Conservation (phyloP, 2,888 invertebrate species). For the Blastobasis lacticolella region DNA sequence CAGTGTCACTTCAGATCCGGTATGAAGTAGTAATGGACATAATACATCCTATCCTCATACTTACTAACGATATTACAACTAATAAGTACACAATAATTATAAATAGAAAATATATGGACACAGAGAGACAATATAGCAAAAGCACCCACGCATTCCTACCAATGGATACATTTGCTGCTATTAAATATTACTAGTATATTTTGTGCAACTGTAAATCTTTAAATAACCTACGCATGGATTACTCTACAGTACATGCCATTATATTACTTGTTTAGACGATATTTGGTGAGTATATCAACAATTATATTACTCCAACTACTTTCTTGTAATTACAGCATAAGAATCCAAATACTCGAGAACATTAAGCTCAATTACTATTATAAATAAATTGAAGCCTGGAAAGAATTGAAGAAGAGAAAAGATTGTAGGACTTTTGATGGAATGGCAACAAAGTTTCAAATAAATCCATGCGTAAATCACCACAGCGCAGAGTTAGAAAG, state of each 20-base stretch:
- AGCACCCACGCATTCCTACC: slow-evolving; percentile 50
- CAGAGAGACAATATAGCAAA: slow-evolving; percentile 68
- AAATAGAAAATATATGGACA: slow-evolving; percentile 55
- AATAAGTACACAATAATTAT: slow-evolving; percentile 67
- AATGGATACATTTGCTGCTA: slow-evolving; percentile 45
- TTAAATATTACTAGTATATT: not conserved
- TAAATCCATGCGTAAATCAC: not conserved
- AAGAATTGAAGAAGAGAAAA: too few species aligned
- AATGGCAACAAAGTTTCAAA: not conserved
- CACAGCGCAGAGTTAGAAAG: slow-evolving; percentile 15
- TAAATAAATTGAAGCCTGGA: too few species aligned
- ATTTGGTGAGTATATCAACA: too few species aligned
- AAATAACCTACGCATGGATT: too few species aligned
- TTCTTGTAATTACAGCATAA: too few species aligned
- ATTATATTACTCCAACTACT: too few species aligned
- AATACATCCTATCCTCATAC: slow-evolving; percentile 48
- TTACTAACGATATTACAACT: slow-evolving; percentile 54
- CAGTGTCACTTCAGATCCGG: slow-evolving; percentile 69
- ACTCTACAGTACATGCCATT: too few species aligned
- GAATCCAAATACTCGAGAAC: too few species aligned
- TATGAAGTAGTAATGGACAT: slow-evolving; percentile 56
- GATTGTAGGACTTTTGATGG: too few species aligned
- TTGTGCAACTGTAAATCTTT: not conserved
- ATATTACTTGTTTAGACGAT: too few species aligned
- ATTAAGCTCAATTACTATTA: not conserved